Evolutionary conservation across 2,888 invertebrate genomes (phyloP).

Genomic region (Trichopoda pennipes): DNA sequence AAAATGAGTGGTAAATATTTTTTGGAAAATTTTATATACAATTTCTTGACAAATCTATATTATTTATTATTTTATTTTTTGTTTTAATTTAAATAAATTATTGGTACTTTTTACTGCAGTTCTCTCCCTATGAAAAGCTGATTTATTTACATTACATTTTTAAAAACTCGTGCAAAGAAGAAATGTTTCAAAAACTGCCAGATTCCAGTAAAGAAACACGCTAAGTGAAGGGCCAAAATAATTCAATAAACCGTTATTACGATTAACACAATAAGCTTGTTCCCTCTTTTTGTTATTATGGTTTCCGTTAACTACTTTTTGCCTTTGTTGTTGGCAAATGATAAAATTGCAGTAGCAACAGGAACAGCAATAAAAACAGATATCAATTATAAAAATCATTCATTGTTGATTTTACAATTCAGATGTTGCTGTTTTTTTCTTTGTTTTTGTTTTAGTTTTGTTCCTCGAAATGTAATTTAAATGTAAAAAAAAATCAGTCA

Average conservation of each 20-base stretch:
- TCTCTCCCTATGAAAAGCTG: no score
- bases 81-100: no score
- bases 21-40: no score
- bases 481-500: conserved; percentile 61
- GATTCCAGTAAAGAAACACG: conserved; percentile 65
- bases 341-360: conserved; percentile 13
- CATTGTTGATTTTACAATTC: conserved; percentile 64
- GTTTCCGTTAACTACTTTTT: conserved; percentile 66
- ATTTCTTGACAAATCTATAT: no score
- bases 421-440: conserved; percentile 38
- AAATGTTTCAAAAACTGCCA: conserved; percentile 42
- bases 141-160: background rate
- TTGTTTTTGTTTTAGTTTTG: conserved; percentile 10
- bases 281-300: conserved; percentile 51
- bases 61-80: no score
- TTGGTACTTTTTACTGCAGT: no score
- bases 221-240: conserved; percentile 55
- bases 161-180: conserved; percentile 36
- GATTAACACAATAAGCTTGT: conserved; percentile 48
- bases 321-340: conserved; percentile 36
- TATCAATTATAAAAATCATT: conserved; percentile 68
- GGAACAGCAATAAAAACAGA: conserved; percentile 28
- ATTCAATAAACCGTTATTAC: conserved; percentile 53
- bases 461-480: conserved; percentile 37
- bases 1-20: no score